Base-by-base conservation (phyloP, 2,888 invertebrate genomes). In the Epistrophe grossulariae region DNA sequence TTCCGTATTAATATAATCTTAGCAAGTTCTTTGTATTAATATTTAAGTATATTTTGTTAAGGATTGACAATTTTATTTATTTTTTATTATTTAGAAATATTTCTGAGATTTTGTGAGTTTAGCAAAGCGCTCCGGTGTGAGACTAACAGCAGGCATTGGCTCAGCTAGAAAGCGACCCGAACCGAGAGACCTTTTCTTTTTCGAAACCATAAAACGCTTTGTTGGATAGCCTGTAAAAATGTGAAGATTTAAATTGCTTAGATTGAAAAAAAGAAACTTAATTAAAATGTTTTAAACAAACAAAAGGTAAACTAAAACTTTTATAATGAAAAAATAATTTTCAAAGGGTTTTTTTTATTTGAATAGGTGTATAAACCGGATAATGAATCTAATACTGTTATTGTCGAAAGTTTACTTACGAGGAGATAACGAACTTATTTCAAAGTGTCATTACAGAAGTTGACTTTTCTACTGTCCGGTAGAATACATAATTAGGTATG, bases 201-300 rank as follows among this genome's bases (percentile, higher is more conserved):
- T 93, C 81, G 92, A 89, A 48, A 93, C 92, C 93, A 93, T 93
- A 68, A 91, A 93, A 19, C 93, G 92, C 88, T 93, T 93, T 10
- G 90, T 88, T 55, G 89, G 90, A 74, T 89, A 92, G 68, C 91
- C 92, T 92, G 68, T 0, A 66, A 60, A 68, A 45, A 7, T 40
- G 11, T 40, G 11, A 13, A 45, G 1, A 17, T 31, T 38, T 40
- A 24, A 13, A 17, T 17, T 17, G 2, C 5, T 15, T 59, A 0
- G 31, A 15, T 2, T 13, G 24, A 19, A 15, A 35, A 24, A 48
- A 40, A 45, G 28, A 28, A n/a, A 17, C 6, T 48, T 17, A 17
- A 2, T 48, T 17, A 48, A 50, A 19, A 50, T 50, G 5, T 19
- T 50, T 11, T 11, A 4, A 17, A 11, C 10, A 19, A 50, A 19